Evolutionary conservation across 2,113 vertebrate genomes (phyloP).

Genomic region (Hoplias malabaricus): DNA sequence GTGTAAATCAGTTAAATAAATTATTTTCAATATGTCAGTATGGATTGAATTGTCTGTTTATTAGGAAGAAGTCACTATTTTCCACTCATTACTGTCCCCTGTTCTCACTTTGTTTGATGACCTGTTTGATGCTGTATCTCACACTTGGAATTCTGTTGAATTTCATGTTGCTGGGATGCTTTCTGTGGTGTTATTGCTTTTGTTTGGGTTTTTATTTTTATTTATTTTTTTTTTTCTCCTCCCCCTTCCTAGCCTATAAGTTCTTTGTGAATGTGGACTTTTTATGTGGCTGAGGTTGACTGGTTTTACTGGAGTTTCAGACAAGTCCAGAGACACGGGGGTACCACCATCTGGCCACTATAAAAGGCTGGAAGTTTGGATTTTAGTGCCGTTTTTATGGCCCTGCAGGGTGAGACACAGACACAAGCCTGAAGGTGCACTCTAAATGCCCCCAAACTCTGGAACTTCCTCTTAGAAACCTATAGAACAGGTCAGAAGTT

Average conservation of each 20-base stretch:
- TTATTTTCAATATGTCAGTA: no score
- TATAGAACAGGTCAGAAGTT: slow-evolving; percentile 79
- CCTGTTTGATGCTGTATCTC: no score
- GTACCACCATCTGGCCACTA: slow-evolving; percentile 74
- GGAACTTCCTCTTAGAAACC: slow-evolving; percentile 67
- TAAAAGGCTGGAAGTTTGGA: slow-evolving; percentile 72
- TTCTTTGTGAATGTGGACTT: slow-evolving; percentile 23
- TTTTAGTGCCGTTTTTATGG: slow-evolving; percentile 72
- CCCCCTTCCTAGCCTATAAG: no score
- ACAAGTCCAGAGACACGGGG: slow-evolving; percentile 72
- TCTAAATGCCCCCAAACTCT: slow-evolving; percentile 72
- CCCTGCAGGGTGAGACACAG: slow-evolving; percentile 70
- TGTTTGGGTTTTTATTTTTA: background rate
- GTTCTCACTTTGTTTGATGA: no score
- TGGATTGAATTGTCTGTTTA: no score
- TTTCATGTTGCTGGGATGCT: no score
- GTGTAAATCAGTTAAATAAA: no score
- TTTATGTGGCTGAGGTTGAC: slow-evolving; percentile 71
- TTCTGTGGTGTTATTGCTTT: background rate
- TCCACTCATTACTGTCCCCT: no score
- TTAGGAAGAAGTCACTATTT: no score
- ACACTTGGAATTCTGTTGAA: no score
- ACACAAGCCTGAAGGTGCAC: slow-evolving; percentile 70
- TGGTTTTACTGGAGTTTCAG: slow-evolving; percentile 75
- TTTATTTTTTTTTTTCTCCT: background rate